These are phyloP conservation scores for Lepidothrix coronata DNA, from an alignment of 2,113 vertebrate genomes.

Conservation along the genomic window DNA sequence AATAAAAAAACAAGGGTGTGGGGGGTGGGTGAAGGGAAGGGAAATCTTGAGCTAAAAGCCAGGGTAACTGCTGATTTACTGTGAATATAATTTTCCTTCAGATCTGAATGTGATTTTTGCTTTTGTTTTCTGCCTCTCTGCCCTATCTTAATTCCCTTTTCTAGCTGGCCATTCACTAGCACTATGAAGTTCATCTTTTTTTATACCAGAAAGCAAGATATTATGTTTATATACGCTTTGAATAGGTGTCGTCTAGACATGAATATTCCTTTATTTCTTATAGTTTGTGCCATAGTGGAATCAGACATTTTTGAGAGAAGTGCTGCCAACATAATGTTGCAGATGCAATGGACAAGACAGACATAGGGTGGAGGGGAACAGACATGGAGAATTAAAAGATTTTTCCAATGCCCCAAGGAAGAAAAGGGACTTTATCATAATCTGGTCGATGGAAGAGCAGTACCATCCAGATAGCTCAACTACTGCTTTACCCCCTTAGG, in stretches of 20 bases:
- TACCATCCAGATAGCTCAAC: background rate
- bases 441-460: background rate
- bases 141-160: conserved; percentile 37
- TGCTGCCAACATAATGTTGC: background rate
- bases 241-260: conserved; percentile 38
- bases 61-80: conserved; percentile 38
- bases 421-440: background rate
- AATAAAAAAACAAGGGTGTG: background rate
- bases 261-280: background rate
- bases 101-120: conserved; percentile 59
- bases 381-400: background rate
- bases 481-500: background rate
- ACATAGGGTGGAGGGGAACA: background rate
- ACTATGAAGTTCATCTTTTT: conserved; percentile 41
- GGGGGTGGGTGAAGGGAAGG: background rate
- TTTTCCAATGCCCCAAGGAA: background rate
- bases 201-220: conserved; percentile 39
- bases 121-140: conserved; percentile 33
- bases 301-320: background rate
- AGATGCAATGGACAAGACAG: background rate
- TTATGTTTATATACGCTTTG: conserved; percentile 30
- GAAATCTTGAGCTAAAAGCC: background rate
- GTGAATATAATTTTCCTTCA: conserved; percentile 39
- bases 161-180: conserved; percentile 51
- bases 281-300: background rate